Conservation (phyloP, 2,888 invertebrate species). For the Acleris holmiana region DNA sequence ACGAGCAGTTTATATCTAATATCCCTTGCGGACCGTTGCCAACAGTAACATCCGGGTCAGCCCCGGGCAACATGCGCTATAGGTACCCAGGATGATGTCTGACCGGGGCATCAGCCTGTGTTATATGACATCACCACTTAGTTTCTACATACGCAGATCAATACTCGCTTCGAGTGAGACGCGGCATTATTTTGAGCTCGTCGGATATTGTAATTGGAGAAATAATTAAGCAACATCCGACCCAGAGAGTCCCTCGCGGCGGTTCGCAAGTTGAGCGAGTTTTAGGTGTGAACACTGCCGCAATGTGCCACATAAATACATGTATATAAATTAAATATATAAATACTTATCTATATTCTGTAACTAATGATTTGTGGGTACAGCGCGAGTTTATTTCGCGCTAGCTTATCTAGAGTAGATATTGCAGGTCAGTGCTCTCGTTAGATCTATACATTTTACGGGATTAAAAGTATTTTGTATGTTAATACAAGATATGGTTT, state of each 20-base stretch:
- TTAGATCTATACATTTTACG: too few species aligned
- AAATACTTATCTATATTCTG: too few species aligned
- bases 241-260: conserved; percentile 22
- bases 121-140: conserved; percentile 14
- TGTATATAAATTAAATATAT: conserved; percentile 2
- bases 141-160: conserved; percentile 13
- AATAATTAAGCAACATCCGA: conserved; percentile 31
- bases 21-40: conserved; percentile 48
- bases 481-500: too few species aligned
- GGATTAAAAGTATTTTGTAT: too few species aligned
- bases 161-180: conserved; percentile 16
- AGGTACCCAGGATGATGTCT: conserved; percentile 39
- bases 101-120: conserved; percentile 19
- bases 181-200: conserved; percentile 24
- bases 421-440: too few species aligned
- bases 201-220: conserved; percentile 31
- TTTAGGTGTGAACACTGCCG: conserved; percentile 15
- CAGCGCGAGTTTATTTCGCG: too few species aligned
- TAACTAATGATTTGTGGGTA: too few species aligned
- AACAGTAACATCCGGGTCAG: conserved; percentile 57
- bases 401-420: too few species aligned
- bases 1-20: conserved; percentile 37
- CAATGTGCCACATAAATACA: conserved; percentile 2
- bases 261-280: conserved; percentile 22
- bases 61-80: conserved; percentile 45